Evolutionary conservation across 2,888 invertebrate species (phyloP).

Genomic region (Athalia circularis): DNA sequence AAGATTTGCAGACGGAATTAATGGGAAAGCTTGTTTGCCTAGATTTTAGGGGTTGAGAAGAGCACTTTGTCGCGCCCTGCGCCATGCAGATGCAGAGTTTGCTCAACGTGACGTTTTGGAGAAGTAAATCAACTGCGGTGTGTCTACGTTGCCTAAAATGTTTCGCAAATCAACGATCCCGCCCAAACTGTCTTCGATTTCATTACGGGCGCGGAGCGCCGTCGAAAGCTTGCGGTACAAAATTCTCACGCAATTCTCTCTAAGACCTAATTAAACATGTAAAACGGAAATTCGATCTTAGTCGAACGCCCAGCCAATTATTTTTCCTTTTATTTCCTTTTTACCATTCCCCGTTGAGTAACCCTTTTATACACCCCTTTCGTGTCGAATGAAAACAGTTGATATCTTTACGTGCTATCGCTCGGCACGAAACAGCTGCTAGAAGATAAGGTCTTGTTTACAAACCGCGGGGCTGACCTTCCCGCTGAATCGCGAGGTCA

Average conservation of each 20-base stretch:
- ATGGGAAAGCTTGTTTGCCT: slow-evolving; percentile 5
- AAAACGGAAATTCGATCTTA: too few species aligned
- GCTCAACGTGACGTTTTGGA: neutral
- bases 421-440: slow-evolving; percentile 15
- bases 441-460: slow-evolving; percentile 35
- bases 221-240: too few species aligned
- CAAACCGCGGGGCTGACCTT: neutral
- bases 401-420: slow-evolving; percentile 15
- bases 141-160: too few species aligned
- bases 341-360: neutral
- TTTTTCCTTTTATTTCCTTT: neutral
- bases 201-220: too few species aligned
- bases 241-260: too few species aligned
- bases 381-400: neutral
- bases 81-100: slow-evolving; percentile 12
- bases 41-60: neutral
- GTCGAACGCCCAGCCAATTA: too few species aligned
- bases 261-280: too few species aligned
- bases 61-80: neutral
- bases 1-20: slow-evolving; percentile 10
- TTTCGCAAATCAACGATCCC: too few species aligned
- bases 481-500: slow-evolving; percentile 14
- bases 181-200: too few species aligned
- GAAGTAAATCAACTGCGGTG: neutral
- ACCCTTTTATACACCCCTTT: neutral